Conservation (phyloP, 2,888 invertebrate species). For the Cheilosia variabilis region DNA sequence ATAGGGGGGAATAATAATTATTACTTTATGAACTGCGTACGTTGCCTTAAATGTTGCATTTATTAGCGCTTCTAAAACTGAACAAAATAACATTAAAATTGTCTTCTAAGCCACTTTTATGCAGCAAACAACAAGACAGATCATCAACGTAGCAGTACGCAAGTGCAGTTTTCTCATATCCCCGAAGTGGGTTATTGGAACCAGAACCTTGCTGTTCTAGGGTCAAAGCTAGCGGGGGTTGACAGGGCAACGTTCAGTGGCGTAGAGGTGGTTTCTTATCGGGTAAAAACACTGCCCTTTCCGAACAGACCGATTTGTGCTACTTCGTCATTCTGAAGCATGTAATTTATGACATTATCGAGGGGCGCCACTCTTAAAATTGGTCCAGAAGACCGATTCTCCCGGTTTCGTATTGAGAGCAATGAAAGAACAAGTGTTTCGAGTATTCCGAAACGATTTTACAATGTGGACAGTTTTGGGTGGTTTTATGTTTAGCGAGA, state of each 20-base stretch:
- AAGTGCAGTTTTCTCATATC: too few relatives aligned
- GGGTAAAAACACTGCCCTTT: neutral
- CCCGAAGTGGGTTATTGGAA: neutral
- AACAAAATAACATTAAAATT: too few relatives aligned
- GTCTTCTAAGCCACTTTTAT: too few relatives aligned
- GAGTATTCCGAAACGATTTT: neutral
- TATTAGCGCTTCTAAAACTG: too few relatives aligned
- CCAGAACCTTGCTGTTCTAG: too few relatives aligned
- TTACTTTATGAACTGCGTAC: too few relatives aligned
- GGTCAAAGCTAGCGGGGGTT: too few relatives aligned
- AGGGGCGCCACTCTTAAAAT: neutral
- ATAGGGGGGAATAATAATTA: too few relatives aligned
- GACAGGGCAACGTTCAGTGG: too few relatives aligned
- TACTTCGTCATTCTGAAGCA: neutral
- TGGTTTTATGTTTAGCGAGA: neutral
- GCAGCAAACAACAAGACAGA: too few relatives aligned
- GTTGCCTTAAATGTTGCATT: too few relatives aligned
- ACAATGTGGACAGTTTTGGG: neutral
- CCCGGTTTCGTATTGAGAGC: neutral
- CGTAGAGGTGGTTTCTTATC: neutral
- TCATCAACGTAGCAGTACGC: too few relatives aligned
- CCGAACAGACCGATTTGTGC: neutral
- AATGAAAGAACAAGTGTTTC: neutral
- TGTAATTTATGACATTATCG: neutral
- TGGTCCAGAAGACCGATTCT: neutral